These are phyloP conservation scores for Mormyrus hasselquistii DNA, from an alignment of 2,797 vertebrate species.

Conservation along the genomic window DNA sequence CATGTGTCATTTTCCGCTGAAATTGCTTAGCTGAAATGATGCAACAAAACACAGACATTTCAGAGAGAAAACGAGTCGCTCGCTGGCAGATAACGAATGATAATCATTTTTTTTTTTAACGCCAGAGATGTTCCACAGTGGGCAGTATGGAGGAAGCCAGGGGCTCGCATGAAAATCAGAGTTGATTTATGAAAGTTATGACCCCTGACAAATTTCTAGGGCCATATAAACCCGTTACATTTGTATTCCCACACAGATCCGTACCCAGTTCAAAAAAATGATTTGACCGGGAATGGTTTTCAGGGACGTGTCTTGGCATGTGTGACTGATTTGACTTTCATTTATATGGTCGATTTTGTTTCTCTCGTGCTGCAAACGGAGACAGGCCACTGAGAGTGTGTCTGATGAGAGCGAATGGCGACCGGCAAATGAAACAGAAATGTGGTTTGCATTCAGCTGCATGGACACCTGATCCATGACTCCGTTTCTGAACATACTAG, in stretches of 20 bases:
- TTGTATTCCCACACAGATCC: neutral
- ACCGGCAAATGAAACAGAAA: neutral
- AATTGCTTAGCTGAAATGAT: neutral
- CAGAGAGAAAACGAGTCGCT: neutral
- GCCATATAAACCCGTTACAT: neutral
- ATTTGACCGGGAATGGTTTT: neutral
- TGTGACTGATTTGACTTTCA: conserved; percentile 1
- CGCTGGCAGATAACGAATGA: neutral
- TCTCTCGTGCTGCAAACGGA: neutral
- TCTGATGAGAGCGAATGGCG: neutral
- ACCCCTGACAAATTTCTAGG: neutral
- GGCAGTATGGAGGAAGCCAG: neutral
- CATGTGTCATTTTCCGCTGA: neutral
- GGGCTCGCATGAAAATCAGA: neutral
- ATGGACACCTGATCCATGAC: neutral
- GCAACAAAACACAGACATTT: neutral
- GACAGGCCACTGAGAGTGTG: neutral
- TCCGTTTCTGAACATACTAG: neutral
- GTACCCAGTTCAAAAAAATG: neutral
- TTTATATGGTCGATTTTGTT: neutral
- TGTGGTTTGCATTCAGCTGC: neutral
- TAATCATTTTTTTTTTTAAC: neutral
- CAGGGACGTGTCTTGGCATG: neutral
- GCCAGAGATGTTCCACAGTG: neutral
- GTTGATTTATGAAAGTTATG: neutral